Evolutionary conservation across 2,888 invertebrate genomes (phyloP).

Genomic region (Drosophila atripex): DNA sequence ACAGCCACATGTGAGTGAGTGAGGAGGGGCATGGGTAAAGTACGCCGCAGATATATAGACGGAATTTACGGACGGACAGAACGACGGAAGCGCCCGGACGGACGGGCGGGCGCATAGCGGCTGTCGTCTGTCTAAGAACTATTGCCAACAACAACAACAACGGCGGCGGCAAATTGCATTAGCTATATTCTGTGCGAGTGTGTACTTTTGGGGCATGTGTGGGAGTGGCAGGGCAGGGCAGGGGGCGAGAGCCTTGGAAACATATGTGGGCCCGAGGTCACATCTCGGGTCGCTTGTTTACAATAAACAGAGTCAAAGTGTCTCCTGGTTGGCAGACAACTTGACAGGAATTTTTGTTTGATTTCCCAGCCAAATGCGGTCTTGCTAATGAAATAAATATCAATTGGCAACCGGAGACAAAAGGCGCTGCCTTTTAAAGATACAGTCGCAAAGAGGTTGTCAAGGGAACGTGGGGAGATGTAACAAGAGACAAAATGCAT

Average conservation of each 20-base stretch:
- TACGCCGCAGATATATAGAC: conserved; percentile 51
- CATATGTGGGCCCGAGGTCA: conserved; percentile 51
- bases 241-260: no score
- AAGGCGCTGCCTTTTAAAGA: neutral
- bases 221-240: neutral
- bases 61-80: conserved; percentile 18
- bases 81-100: conserved; percentile 33
- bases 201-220: conserved; percentile 1
- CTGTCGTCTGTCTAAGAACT: conserved; percentile 66
- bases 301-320: conserved; percentile 77
- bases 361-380: conserved; percentile 54
- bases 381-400: conserved; percentile 67
- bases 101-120: conserved; percentile 31
- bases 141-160: conserved; percentile 54
- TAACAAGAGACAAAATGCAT: neutral
- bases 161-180: conserved; percentile 60
- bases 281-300: conserved; percentile 66
- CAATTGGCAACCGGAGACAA: conserved; percentile 10
- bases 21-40: conserved; percentile 33
- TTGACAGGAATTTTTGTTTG: conserved; percentile 62
- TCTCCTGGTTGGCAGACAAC: conserved; percentile 58
- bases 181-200: conserved; percentile 22
- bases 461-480: neutral
- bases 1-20: conserved; percentile 39
- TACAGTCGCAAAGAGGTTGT: neutral